Evolutionary conservation across 2,797 vertebrate species (phyloP), one percentile per base, ranked within the genome.

Genomic region (Otolemur crassicaudatus): DNA sequence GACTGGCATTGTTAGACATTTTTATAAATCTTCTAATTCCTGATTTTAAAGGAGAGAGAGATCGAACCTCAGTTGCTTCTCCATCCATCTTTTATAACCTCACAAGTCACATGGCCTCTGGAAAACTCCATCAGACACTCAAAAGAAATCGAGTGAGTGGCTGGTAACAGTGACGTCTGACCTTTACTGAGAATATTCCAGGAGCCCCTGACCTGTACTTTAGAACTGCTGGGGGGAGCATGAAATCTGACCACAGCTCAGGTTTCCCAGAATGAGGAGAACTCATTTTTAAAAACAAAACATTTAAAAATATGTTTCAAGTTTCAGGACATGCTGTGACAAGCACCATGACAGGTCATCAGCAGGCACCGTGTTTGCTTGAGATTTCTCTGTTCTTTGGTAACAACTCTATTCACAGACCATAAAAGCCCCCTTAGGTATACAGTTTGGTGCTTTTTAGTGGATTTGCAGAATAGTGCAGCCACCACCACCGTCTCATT

Each of bases 61-160:
- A 22, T 40, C 29, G 58, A 17, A 31, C 61, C 37, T 37, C 0
- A 10, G 5, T n/a, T 0, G 1, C 19, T 49, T 7, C 12, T 23
- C 0, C 3, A 7, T 2, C 5, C 1, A 22, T 67, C n/a, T 27
- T 34, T 34, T 3, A 9, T 1, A 22, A n/a, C 23, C 5, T 27
- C 6, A 3, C 3, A 0, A 2, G 19, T 29, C 46, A 3, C 2
- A 20, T 29, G 6, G 49, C 58, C 46, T 4, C 65, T 20, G 29
- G 65, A 13, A 14, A 29, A 6, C n/a, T 13, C 53, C 16, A 0
- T 9, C 0, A 13, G 10, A 3, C 2, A 2, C 73, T 3, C 14
- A 56, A 25, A 65, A 22, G 1, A 10, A 1, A 12, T 49, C 0
- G 2, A 14, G 13, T 0, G 25, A 22, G 53, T 23, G 3, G 49